Evolutionary conservation across 1,140 invertebrate genomes (phyloP).

Genomic region (Diuraphis noxia): DNA sequence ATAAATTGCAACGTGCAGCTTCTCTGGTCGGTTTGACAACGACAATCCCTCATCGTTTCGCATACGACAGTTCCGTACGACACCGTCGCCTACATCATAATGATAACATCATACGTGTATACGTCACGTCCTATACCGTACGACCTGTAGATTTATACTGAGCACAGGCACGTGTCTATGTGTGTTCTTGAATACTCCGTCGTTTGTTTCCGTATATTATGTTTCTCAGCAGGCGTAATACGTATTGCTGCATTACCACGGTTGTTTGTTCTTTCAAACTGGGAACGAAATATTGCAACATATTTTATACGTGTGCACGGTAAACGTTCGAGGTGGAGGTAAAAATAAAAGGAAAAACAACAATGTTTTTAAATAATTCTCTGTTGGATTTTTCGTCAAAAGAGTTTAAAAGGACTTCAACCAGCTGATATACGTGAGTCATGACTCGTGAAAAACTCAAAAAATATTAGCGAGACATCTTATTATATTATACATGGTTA

Average conservation of each 20-base stretch:
- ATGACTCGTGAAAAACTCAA: neutral
- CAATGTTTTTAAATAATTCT: neutral
- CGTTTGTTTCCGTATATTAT: neutral
- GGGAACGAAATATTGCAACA: neutral
- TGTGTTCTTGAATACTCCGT: neutral
- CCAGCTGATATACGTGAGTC: neutral
- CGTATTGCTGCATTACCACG: neutral
- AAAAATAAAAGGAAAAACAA: neutral
- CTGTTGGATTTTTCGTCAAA: neutral
- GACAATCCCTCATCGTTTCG: neutral
- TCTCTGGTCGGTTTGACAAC: neutral
- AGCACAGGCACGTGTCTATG: neutral
- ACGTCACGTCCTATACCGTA: neutral
- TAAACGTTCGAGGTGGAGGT: neutral
- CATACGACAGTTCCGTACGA: neutral
- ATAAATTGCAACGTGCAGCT: neutral
- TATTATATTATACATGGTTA: neutral
- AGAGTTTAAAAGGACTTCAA: neutral
- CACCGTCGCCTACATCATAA: neutral
- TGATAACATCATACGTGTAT: neutral
- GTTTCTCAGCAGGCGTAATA: neutral
- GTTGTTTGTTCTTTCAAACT: neutral
- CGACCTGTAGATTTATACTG: constrained; percentile 6
- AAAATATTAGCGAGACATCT: neutral
- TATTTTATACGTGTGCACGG: neutral